Conservation (phyloP, 2,113 vertebrate species). For the Clarias gariepinus region DNA sequence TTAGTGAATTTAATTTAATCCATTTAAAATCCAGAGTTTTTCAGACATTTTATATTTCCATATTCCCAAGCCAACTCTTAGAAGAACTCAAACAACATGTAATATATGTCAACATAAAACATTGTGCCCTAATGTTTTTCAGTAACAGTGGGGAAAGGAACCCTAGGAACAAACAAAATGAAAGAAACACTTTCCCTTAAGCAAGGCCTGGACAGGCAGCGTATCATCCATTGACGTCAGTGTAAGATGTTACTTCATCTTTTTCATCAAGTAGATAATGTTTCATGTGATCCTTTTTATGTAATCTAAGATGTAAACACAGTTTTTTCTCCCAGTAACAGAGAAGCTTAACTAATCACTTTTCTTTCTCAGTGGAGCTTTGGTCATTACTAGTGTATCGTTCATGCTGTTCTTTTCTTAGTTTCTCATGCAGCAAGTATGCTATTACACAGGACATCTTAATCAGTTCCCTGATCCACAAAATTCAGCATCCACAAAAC, state of each 20-base stretch:
- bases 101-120: conserved; percentile 45
- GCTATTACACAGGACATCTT: conserved; percentile 15
- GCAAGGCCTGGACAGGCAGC: background rate
- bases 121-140: conserved; percentile 48
- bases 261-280: conserved; percentile 9
- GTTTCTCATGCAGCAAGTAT: conserved; percentile 17
- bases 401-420: background rate
- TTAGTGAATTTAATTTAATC: conserved; percentile 49
- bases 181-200: conserved; percentile 36
- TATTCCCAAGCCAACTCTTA: conserved; percentile 47
- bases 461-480: conserved; percentile 12
- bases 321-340: background rate
- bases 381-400: background rate
- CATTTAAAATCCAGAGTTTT: conserved; percentile 34
- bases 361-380: background rate
- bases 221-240: background rate
- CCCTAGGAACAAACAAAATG: conserved; percentile 28
- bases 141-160: conserved; percentile 19
- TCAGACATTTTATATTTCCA: conserved; percentile 51
- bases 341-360: conserved; percentile 15
- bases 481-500: background rate
- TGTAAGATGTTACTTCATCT: conserved; percentile 9
- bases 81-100: conserved; percentile 35
- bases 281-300: conserved; percentile 2
- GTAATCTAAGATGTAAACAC: conserved; percentile 9